Evolutionary conservation across 2,113 vertebrate genomes (phyloP).

Genomic region (Rhinogobius similis): DNA sequence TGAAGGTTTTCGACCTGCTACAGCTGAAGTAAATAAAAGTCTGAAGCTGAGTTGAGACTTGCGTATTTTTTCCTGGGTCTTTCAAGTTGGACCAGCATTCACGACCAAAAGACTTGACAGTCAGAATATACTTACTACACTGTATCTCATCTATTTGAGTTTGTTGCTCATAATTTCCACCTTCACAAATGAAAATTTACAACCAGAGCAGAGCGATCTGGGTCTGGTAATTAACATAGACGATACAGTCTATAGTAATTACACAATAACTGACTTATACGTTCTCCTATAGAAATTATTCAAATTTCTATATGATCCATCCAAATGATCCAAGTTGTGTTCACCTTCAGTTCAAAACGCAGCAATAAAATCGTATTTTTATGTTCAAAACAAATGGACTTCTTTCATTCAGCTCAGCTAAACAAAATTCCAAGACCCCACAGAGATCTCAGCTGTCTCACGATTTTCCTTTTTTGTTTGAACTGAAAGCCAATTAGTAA

Average conservation of each 20-base stretch:
- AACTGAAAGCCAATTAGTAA: neutral
- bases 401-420: neutral
- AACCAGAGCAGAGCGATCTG: neutral
- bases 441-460: neutral
- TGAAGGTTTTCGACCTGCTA: too few species aligned
- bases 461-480: slow-evolving; percentile 3
- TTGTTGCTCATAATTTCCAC: neutral
- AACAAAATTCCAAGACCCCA: slow-evolving; percentile 3
- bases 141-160: neutral
- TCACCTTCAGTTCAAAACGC: neutral
- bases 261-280: neutral
- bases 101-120: too few species aligned
- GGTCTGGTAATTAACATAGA: neutral
- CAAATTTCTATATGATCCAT: too few species aligned
- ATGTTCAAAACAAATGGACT: slow-evolving; percentile 5
- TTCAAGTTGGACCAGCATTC: too few species aligned
- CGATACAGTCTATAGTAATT: neutral
- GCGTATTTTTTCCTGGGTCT: too few species aligned
- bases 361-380: neutral
- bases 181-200: neutral
- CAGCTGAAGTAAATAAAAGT: too few species aligned
- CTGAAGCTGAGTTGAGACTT: too few species aligned
- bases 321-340: neutral
- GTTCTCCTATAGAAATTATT: neutral
- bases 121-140: neutral